Conservation (phyloP, 1,140 invertebrate species). For the Bombus waltoni region DNA sequence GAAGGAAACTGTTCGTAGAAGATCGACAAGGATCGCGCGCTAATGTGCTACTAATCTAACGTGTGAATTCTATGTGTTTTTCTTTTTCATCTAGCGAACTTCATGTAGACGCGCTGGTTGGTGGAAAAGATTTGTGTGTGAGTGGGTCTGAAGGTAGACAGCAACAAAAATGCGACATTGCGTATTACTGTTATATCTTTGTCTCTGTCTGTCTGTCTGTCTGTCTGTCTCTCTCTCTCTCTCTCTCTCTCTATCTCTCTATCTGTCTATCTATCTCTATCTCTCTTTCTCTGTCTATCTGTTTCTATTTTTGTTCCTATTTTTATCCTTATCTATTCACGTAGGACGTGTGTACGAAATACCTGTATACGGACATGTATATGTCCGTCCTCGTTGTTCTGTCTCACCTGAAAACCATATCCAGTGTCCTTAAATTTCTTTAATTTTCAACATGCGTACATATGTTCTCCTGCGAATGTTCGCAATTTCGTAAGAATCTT, state of each 20-base stretch:
- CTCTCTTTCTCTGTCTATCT: conserved; percentile 55
- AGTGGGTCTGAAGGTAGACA: conserved; percentile 82
- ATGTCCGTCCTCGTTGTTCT: conserved; percentile 52
- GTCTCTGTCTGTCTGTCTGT: conserved; percentile 56
- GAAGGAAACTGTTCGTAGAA: conserved; percentile 9
- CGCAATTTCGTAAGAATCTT: conserved; percentile 49
- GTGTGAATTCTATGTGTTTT: conserved; percentile 79
- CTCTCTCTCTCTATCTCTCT: conserved; percentile 57
- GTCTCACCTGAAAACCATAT: background rate
- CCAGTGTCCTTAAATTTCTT: background rate
- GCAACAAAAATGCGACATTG: conserved; percentile 74
- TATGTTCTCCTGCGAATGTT: conserved; percentile 20
- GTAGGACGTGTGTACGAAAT: conserved; percentile 57
- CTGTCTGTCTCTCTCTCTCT: conserved; percentile 46
- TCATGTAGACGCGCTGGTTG: conserved; percentile 86
- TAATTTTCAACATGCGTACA: conserved; percentile 14
- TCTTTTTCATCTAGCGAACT: conserved; percentile 86
- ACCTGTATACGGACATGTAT: conserved; percentile 28
- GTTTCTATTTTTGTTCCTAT: conserved; percentile 6
- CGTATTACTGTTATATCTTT: conserved; percentile 71
- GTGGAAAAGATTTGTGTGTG: conserved; percentile 84
- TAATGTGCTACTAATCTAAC: conserved; percentile 66
- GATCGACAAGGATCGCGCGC: background rate
- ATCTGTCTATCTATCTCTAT: conserved; percentile 56
- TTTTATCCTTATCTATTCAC: conserved; percentile 31